Base-by-base conservation (phyloP, 2,888 invertebrate species). In the Drosophila rellima region DNA sequence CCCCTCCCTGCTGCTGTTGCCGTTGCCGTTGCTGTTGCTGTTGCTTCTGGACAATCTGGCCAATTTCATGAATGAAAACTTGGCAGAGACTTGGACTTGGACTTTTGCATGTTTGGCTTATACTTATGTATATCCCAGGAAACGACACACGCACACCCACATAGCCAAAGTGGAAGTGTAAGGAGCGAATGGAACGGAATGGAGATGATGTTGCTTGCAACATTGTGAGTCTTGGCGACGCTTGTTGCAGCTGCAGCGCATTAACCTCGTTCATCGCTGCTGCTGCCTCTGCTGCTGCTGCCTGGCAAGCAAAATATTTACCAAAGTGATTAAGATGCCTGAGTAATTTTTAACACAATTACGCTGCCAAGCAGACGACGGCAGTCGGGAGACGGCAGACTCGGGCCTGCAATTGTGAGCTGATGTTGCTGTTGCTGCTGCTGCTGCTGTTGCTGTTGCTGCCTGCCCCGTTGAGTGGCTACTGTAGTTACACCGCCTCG, bases 51-150 rank as follows among this genome's bases (percentile, higher is more conserved):
- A 56, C 75, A 84, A 88, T 84, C 82, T 72, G 66, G 80, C 74
- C 87, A 90, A 88, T 90, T 90, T 90, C 91, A 90, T 90, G 90
- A 90, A 90, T 90, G 90, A 91, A 91, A 90, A 81, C 79, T 79
- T 71, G 61, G 45, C 76, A 18, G 50, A 69, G 61, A 62, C 52
- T 54, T n/a, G n/a, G 66, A 73, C 73, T 75, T 50, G 60, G 50
- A 71, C 78, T 80, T 88, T 77, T 82, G 88, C 79, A 88, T 82
- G 86, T 84, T 74, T 79, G 68, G 73, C 80, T 77, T 54, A 47
- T 33, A 31, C 23, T 57, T 31, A 29, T 56, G 15, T 57, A 63
- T 59, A 44, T 39, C 44, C 57, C 57, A 47, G 55, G 60, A 57
- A 59, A 45, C 60, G 47, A 59, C 52, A 71, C 82, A 78, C 80